Evolutionary conservation across 2,888 invertebrate genomes (phyloP), one percentile per base, ranked within the genome.

Genomic region (Eretmocerus hayati): DNA sequence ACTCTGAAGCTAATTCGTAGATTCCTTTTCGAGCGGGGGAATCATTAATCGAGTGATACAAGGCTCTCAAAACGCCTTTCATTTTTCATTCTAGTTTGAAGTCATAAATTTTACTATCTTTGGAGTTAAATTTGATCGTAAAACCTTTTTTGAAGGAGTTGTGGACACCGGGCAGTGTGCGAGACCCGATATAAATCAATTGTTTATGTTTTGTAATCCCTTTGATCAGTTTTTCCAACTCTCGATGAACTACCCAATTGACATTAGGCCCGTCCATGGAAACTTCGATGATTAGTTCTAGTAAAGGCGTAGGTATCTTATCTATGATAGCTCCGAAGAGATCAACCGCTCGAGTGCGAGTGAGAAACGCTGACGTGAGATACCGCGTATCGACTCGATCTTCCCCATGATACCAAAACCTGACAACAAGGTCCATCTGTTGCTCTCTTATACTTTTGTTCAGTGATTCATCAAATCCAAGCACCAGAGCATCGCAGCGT

Each of bases 271-370:
- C 40, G 18, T 40, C 40, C 26, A 40, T 16, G 9, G 40, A 40
- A 26, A 40, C 18, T 26, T 40, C 26, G 9, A 40, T 26, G 3
- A 26, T 5, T 40, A 26, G 23, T 23, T 26, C 2, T 13, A 40
- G 18, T 9, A 3, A 16, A 30, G 18, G 16, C 5, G 30, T 8
- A 9, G 30, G 13, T 30, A 30, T 9, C 8, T 13, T 32, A 20
- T 22, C 6, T 41, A 41, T 41, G 39, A 41, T 43, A 52, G 41
- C 46, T 23, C 33, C 45, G 35, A 49, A 46, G 11, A 41, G 18
- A 22, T 56, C 53, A 53, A 42, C 49, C 26, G 42, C 35, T 43
- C 33, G 48, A 56, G 50, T 50, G 46, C 52, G 47, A 15, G n/a
- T 13, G 21, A 41, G n/a, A 41, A 41, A 41, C 4, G 23, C n/a